phyloP scores from a whole-genome alignment of 2,797 vertebrate genomes.

The Hydrophis major region DNA sequence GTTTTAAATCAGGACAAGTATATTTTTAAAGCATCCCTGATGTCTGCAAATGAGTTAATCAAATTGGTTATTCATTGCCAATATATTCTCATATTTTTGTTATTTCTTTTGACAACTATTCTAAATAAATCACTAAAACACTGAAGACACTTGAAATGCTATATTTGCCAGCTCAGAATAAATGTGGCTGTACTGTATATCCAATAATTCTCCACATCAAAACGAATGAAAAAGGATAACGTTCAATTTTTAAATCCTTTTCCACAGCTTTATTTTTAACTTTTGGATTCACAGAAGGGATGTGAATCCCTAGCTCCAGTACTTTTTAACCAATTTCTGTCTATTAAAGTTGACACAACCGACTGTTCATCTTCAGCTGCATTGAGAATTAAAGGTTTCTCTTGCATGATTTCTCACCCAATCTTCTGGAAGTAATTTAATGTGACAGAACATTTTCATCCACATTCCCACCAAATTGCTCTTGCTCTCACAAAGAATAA shows the following conservation, averaged over 20 bases:
- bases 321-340: conserved; percentile 41
- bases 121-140: neutral
- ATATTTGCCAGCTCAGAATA: neutral
- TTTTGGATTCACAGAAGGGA: conserved; percentile 52
- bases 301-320: conserved; percentile 19
- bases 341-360: conserved; percentile 15
- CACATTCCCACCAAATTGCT: conserved; percentile 15
- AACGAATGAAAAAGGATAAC: conserved; percentile 59
- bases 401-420: conserved; percentile 18
- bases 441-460: conserved; percentile 30
- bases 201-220: conserved; percentile 52
- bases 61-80: neutral
- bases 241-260: conserved; percentile 62
- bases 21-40: neutral
- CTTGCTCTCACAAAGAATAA: neutral
- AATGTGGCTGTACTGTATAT: neutral
- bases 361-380: conserved; percentile 15
- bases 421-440: conserved; percentile 26
- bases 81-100: neutral
- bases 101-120: neutral
- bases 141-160: neutral
- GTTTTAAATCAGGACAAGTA: neutral
- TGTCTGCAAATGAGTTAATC: neutral
- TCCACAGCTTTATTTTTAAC: conserved; percentile 60
- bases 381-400: conserved; percentile 29